phyloP scores from a whole-genome alignment of 2,797 vertebrate genomes.

The Thaleichthys pacificus region DNA sequence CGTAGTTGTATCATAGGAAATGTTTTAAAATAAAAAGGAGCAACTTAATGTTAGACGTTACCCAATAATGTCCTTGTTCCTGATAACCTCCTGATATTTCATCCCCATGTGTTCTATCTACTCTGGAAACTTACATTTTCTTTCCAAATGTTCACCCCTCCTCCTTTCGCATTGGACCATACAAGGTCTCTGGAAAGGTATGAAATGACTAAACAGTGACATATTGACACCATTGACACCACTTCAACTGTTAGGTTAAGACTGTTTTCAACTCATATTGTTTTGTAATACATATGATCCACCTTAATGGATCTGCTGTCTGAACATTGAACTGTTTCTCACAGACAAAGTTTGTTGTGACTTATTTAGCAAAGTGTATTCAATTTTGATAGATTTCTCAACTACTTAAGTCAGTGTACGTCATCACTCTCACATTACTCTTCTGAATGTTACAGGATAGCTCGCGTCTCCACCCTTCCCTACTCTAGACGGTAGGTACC shows the following conservation, averaged over 20 bases:
- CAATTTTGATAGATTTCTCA: not conserved
- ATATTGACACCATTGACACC: constrained; percentile 44
- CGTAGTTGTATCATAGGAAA: not conserved
- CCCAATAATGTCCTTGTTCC: constrained; percentile 2
- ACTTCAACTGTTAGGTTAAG: not conserved
- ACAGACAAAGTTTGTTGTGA: not conserved
- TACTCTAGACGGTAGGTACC: constrained; percentile 74
- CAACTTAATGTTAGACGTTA: not conserved
- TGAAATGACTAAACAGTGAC: constrained; percentile 63
- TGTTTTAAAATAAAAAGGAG: not conserved
- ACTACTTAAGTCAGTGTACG: not conserved
- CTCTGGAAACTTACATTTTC: constrained; percentile 40
- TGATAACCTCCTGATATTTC: constrained; percentile 5
- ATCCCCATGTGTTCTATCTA: constrained; percentile 13
- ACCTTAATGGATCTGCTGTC: not conserved
- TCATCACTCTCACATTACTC: not conserved
- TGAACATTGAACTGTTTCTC: not conserved
- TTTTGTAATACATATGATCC: constrained; percentile 16
- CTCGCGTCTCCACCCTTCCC: constrained; percentile 73
- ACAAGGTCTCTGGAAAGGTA: constrained; percentile 88
- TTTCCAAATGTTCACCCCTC: constrained; percentile 38
- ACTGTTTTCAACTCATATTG: constrained; percentile 8
- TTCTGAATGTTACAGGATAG: constrained; percentile 68
- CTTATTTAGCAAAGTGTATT: too few species aligned
- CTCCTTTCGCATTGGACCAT: constrained; percentile 68